Percentiles rank a stretch among this genome's conserved stretches.
These are phyloP conservation scores for Amphiprion percula DNA, from an alignment of 2,113 vertebrate genomes.

Conservation along the genomic window DNA sequence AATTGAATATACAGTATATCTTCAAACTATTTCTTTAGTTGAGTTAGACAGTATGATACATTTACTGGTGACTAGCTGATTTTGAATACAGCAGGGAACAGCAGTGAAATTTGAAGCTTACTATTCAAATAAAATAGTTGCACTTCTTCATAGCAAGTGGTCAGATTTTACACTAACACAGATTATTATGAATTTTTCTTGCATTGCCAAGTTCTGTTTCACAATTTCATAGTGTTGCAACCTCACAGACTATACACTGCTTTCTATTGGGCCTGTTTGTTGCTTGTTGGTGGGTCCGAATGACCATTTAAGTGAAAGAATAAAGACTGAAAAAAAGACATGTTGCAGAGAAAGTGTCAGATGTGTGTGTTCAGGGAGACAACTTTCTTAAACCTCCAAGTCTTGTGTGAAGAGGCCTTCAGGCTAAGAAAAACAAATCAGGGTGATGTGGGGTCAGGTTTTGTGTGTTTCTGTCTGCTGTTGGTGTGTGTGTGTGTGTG, in stretches of 20 bases:
- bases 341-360: background rate
- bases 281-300: slow-evolving; percentile 15
- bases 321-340: slow-evolving; percentile 11
- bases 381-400: slow-evolving; percentile 34
- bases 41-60: no score
- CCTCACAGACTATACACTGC: background rate
- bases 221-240: background rate
- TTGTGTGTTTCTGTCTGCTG: slow-evolving; percentile 8
- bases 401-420: slow-evolving; percentile 19
- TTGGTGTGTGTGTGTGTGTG: background rate
- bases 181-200: background rate
- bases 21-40: background rate
- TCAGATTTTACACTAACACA: background rate
- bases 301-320: slow-evolving; percentile 19
- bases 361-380: slow-evolving; percentile 34
- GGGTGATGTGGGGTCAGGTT: slow-evolving; percentile 22
- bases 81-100: background rate
- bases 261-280: slow-evolving; percentile 25
- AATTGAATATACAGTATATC: background rate
- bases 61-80: background rate
- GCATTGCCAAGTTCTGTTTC: background rate
- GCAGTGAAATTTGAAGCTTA: background rate
- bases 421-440: slow-evolving; percentile 45
- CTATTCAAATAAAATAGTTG: no score
- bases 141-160: no score